Evolutionary conservation across 2,113 vertebrate genomes (phyloP).

Genomic region (Grantiella picta): DNA sequence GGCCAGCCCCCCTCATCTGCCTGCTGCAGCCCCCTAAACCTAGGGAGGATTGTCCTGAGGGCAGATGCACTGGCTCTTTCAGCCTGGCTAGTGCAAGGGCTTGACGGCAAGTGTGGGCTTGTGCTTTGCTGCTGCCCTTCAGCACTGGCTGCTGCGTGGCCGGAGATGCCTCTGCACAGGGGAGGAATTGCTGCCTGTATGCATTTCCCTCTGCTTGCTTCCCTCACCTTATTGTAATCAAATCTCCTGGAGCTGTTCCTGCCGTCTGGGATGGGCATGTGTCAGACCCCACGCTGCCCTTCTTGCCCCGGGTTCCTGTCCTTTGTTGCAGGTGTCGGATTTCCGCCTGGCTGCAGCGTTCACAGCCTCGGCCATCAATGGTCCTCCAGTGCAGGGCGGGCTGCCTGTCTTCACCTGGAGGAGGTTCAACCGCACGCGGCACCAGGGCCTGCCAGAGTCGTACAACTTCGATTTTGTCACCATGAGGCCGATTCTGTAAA

Average conservation of each 20-base stretch:
- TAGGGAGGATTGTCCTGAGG: background rate
- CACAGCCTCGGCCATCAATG: slow-evolving; percentile 80
- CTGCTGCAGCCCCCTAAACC: background rate
- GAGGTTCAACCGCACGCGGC: slow-evolving; percentile 76
- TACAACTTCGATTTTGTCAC: slow-evolving; percentile 86
- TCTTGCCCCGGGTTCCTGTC: background rate
- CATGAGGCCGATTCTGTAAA: slow-evolving; percentile 81
- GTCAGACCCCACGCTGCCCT: accelerated
- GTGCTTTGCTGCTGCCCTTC: background rate
- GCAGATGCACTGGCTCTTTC: background rate
- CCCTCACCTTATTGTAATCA: background rate
- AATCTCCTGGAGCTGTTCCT: background rate
- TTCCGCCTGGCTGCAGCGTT: slow-evolving; percentile 77
- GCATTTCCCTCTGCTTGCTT: background rate
- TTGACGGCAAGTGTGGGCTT: background rate
- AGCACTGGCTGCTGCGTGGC: background rate
- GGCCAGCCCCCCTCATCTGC: background rate
- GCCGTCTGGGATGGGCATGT: background rate
- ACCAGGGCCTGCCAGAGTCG: slow-evolving; percentile 79
- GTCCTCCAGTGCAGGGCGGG: slow-evolving; percentile 81
- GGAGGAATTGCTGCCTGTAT: background rate
- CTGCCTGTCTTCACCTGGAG: slow-evolving; percentile 85
- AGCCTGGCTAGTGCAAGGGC: background rate
- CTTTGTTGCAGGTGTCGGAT: slow-evolving; percentile 81
- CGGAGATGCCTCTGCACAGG: background rate